These are phyloP conservation scores for Bungarus multicinctus DNA, from an alignment of 2,113 vertebrate species.

Conservation along the genomic window DNA sequence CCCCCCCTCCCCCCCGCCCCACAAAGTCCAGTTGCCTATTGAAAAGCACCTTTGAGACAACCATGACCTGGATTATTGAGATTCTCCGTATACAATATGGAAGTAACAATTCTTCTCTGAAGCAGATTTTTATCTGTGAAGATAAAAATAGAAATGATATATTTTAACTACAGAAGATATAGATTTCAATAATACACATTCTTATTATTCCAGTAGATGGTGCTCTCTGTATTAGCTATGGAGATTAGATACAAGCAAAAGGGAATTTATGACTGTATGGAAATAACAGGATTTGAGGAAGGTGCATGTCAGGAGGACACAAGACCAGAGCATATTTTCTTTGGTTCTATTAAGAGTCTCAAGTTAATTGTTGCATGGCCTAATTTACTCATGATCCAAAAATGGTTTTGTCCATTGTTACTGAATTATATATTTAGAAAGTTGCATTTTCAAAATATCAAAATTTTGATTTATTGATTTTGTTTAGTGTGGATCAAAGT, in stretches of 20 bases:
- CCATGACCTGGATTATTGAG: background rate
- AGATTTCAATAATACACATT: background rate
- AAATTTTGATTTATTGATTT: background rate
- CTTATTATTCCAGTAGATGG: constrained; percentile 57
- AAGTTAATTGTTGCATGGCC: background rate
- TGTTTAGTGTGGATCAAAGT: background rate
- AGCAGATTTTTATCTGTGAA: background rate
- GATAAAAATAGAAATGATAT: background rate
- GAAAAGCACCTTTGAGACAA: background rate
- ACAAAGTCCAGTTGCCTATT: background rate
- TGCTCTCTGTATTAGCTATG: constrained; percentile 59
- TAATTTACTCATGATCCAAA: background rate
- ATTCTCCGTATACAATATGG: background rate
- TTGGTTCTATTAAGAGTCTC: background rate
- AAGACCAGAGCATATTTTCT: background rate
- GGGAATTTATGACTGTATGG: background rate
- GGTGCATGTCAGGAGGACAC: background rate
- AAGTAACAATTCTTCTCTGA: background rate
- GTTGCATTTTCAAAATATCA: background rate
- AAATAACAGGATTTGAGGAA: background rate
- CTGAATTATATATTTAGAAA: background rate
- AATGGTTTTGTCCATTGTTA: background rate
- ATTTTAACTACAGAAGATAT: background rate
- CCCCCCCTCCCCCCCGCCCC: too few relatives aligned
- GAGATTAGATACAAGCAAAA: background rate